phyloP scores from a whole-genome alignment of 2,888 invertebrate genomes.

The Hyposoter dolosus region DNA sequence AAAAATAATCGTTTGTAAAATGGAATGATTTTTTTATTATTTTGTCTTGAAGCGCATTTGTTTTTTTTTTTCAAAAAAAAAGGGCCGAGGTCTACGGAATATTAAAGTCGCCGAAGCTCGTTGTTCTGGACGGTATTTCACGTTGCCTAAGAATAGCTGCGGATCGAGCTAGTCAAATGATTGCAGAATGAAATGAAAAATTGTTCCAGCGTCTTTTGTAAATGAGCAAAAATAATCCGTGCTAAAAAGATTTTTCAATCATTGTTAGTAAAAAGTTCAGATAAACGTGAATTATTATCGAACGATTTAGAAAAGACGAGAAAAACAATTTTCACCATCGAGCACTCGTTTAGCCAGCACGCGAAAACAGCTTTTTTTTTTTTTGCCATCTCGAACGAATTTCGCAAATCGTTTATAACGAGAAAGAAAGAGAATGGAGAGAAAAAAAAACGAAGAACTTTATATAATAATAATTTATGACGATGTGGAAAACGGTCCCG shows the following conservation, averaged over 20 bases:
- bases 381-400: slow-evolving; percentile 18
- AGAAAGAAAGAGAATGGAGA: not conserved
- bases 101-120: not conserved
- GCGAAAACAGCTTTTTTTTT: not conserved
- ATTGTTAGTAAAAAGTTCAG: not conserved
- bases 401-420: slow-evolving; percentile 16
- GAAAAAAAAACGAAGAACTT: not conserved
- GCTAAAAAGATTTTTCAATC: not conserved
- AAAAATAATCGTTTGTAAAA: not conserved
- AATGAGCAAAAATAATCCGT: not conserved
- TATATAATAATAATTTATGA: slow-evolving; percentile 58
- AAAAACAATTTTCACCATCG: slow-evolving; percentile 23
- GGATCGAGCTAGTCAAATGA: slow-evolving; percentile 16
- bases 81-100: not conserved
- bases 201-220: slow-evolving; percentile 5
- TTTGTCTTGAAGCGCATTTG: not conserved
- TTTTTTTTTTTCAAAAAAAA: not conserved
- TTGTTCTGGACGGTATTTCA: slow-evolving; percentile 6
- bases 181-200: slow-evolving; percentile 8
- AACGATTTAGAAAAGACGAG: not conserved
- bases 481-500: slow-evolving; percentile 41
- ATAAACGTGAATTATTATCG: not conserved
- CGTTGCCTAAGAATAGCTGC: not conserved
- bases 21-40: not conserved
- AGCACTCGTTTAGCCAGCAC: slow-evolving; percentile 22